phyloP scores from a whole-genome alignment of 2,888 invertebrate genomes.

The Eupithecia abbreviata region DNA sequence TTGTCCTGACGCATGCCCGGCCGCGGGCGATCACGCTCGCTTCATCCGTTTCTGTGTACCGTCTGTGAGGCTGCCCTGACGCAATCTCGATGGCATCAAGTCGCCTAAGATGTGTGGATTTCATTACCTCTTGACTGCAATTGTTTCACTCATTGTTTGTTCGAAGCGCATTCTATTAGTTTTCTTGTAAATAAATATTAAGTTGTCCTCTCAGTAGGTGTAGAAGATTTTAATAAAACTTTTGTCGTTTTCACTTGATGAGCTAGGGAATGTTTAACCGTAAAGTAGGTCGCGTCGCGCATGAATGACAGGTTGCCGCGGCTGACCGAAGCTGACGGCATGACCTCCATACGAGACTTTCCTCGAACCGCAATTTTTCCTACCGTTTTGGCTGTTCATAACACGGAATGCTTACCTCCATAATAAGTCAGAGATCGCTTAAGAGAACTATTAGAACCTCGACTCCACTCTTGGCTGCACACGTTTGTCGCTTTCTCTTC shows the following conservation, averaged over 20 bases:
- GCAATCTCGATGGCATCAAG: slow-evolving; percentile 79
- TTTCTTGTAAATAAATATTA: slow-evolving; percentile 79
- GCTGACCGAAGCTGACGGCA: slow-evolving; percentile 59
- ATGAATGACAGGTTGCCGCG: slow-evolving; percentile 56
- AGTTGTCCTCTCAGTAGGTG: slow-evolving; percentile 70
- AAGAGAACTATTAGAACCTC: slow-evolving; percentile 80
- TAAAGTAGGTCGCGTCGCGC: slow-evolving; percentile 66
- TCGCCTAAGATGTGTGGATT: slow-evolving; percentile 76
- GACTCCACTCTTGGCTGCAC: slow-evolving; percentile 83
- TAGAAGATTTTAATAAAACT: slow-evolving; percentile 63
- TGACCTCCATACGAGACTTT: slow-evolving; percentile 62
- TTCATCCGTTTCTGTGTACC: slow-evolving; percentile 82
- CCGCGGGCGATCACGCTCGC: slow-evolving; percentile 83
- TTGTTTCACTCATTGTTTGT: slow-evolving; percentile 74
- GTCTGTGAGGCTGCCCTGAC: slow-evolving; percentile 78
- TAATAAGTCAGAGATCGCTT: slow-evolving; percentile 76
- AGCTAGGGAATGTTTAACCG: slow-evolving; percentile 59
- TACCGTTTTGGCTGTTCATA: slow-evolving; percentile 77
- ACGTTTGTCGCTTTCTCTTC: slow-evolving; percentile 80
- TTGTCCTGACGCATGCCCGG: slow-evolving; percentile 83
- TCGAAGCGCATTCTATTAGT: slow-evolving; percentile 81
- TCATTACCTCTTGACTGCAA: slow-evolving; percentile 78
- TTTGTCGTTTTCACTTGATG: slow-evolving; percentile 57
- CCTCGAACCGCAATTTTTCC: slow-evolving; percentile 65
- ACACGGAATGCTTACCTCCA: slow-evolving; percentile 80